phyloP scores from a whole-genome alignment of 2,797 vertebrate species.

The Intellagama lesueurii region DNA sequence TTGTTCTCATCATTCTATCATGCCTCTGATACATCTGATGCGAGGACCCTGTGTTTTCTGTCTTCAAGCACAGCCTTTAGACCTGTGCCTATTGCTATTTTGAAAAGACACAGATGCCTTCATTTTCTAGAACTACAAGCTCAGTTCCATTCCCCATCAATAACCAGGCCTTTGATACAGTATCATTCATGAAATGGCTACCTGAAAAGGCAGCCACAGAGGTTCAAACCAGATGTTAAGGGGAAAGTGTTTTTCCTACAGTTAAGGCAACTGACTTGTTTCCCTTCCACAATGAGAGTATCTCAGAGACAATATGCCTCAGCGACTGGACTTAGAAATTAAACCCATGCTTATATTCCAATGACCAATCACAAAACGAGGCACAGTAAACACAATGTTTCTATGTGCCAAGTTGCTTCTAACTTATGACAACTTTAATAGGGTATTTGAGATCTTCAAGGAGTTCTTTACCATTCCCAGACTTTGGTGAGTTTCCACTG shows the following conservation, averaged over 20 bases:
- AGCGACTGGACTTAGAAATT: too few species aligned
- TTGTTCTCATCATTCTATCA: constrained; percentile 1
- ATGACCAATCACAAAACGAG: too few species aligned
- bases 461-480: too few species aligned
- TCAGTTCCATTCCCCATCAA: neutral
- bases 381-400: too few species aligned
- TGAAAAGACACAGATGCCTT: neutral
- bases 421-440: too few species aligned
- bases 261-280: too few species aligned
- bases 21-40: neutral
- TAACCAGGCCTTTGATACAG: neutral
- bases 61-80: neutral
- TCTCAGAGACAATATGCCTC: constrained; percentile 7
- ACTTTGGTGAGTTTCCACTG: too few species aligned
- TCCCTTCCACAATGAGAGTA: neutral
- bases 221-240: too few species aligned
- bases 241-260: too few species aligned
- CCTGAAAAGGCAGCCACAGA: neutral
- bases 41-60: neutral
- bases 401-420: too few species aligned
- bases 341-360: too few species aligned
- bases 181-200: neutral
- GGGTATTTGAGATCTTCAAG: too few species aligned
- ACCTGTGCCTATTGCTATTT: neutral
- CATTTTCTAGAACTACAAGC: neutral